phyloP scores from a whole-genome alignment of 2,113 vertebrate genomes.

The Elachura formosa region DNA sequence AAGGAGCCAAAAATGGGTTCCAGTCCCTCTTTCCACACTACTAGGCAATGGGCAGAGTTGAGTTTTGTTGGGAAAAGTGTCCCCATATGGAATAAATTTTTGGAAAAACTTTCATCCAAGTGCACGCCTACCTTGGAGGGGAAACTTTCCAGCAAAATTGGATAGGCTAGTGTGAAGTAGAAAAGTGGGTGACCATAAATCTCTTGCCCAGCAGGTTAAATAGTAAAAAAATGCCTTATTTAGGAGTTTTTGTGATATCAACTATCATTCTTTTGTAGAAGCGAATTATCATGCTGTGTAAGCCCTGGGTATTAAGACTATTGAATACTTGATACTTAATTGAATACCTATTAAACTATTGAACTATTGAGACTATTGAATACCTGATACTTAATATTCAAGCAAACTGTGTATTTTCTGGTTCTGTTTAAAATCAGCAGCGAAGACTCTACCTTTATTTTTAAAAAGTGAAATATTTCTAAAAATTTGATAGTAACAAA shows the following conservation, averaged over 20 bases:
- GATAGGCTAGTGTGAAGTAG: background rate
- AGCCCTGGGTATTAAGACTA: background rate
- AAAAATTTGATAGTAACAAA: background rate
- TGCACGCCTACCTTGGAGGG: background rate
- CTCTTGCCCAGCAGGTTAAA: background rate
- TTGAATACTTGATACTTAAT: too few relatives aligned
- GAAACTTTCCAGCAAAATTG: background rate
- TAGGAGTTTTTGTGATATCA: background rate
- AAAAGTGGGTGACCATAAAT: background rate
- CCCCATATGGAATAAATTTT: background rate
- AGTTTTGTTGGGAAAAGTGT: background rate
- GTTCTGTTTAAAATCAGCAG: background rate
- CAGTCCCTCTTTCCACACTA: background rate
- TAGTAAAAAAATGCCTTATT: background rate
- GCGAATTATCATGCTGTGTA: background rate
- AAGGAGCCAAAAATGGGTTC: background rate
- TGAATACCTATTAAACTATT: too few relatives aligned
- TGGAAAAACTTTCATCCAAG: background rate
- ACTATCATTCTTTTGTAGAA: background rate
- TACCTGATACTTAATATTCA: background rate
- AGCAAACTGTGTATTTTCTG: background rate
- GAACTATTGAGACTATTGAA: background rate
- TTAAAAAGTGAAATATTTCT: background rate
- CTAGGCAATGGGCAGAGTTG: background rate
- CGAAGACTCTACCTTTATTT: background rate